Base-by-base conservation (phyloP, 2,797 vertebrate genomes). In the Nothura maculosa region DNA sequence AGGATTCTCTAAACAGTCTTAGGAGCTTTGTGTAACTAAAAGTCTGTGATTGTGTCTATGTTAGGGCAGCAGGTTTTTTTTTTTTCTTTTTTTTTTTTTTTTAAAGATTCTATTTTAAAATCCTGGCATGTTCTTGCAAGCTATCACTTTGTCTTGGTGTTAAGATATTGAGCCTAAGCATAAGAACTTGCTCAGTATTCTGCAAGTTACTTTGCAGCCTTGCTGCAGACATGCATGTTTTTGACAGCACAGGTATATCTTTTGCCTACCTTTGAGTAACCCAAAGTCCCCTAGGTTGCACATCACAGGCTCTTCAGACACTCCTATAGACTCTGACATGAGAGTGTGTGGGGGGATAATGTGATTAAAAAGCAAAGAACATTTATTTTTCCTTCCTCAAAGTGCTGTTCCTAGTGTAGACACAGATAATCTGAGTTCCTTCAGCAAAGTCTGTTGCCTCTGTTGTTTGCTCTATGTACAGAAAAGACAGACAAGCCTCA, bases 241-340 rank as follows among this genome's bases (percentile, higher is more conserved):
- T 76, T 85, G 66, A 43, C 40, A 45, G 30, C 5, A 16, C 47
- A 55, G 57, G 3, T 34, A 42, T 67, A 45, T 47, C 30, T 45
- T 62, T 76, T 75, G 9, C 38, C 21, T 87, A 18, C 12, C 7
- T 72, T 8, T 42, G 30, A 12, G 86, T 32, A 43, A 12, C 81
- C 74, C 8, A 73, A 69, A 85, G 34, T 36, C 72, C 19, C 16
- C 6, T n/a, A 0, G 75, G 16, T 81, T 90, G 50, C 6, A 7
- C 58, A 8, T 82, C 1, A 78, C 27, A 85, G 38, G 16, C 42
- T 58, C 8, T 38, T 80, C 36, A 61, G n/a, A 43, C 7, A n/a
- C 19, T 85, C 34, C 12, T 73, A 0, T 6, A 40, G 40, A 17
- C 47, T 93, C 21, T 66, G 38, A 9, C 0, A 0, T 75, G 72